A percentile compares a stretch with the other conserved stretches of the same genome.
Evolutionary conservation across 2,888 invertebrate species (phyloP).

Genomic region (Machimus rusticus): DNA sequence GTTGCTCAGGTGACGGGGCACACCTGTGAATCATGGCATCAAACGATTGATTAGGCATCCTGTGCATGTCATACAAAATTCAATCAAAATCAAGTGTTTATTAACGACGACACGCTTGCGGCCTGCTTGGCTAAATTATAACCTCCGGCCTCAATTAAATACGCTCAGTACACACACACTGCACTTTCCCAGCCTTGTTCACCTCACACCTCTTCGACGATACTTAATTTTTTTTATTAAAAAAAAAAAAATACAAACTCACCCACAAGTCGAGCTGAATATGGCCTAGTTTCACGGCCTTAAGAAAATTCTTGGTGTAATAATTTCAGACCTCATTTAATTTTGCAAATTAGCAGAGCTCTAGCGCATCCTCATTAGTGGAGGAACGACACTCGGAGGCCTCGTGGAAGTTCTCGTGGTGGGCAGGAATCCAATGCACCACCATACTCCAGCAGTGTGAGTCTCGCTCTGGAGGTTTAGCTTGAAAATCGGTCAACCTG

Average conservation of each 20-base stretch:
- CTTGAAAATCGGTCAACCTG: constrained; percentile 26
- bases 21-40: not conserved
- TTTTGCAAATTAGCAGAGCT: constrained; percentile 23
- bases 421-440: not conserved
- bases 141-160: not conserved
- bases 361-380: constrained; percentile 15
- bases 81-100: not conserved
- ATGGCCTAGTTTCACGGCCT: not conserved
- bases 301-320: not conserved
- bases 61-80: constrained; percentile 8
- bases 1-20: not conserved
- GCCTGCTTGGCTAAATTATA: not conserved
- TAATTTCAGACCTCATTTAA: constrained; percentile 24
- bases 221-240: not conserved
- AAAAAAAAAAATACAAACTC: not conserved
- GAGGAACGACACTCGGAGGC: not conserved
- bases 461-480: not conserved
- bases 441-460: not conserved
- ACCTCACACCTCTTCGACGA: not conserved
- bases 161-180: not conserved
- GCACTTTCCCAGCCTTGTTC: not conserved
- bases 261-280: not conserved
- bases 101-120: not conserved
- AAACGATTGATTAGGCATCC: not conserved
- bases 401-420: not conserved